phyloP scores from a whole-genome alignment of 92 coral and sea anemone species.

The Epizoanthus ramosus region DNA sequence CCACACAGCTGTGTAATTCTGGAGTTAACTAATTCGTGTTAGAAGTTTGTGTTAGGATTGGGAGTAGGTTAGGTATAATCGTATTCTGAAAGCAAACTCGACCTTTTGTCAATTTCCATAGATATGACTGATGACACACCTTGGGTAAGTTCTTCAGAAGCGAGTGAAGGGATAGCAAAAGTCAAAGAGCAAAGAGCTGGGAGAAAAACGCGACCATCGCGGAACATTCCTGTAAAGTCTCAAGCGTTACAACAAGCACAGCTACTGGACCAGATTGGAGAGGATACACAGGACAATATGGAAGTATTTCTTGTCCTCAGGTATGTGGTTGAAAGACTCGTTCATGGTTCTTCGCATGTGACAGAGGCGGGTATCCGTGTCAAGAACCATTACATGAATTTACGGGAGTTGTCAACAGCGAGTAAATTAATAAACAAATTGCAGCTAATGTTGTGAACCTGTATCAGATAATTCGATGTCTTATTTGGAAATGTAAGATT shows the following conservation, averaged over 20 bases:
- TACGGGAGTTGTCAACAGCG: too few relatives aligned
- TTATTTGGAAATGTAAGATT: too few relatives aligned
- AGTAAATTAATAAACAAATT: too few relatives aligned
- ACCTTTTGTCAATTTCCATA: neutral
- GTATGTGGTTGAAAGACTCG: neutral
- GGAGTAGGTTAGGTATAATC: neutral
- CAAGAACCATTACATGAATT: too few relatives aligned
- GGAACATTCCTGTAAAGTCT: neutral
- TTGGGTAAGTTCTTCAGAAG: conserved; percentile 19
- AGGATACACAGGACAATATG: conserved; percentile 5
- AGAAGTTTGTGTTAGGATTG: neutral
- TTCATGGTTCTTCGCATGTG: neutral
- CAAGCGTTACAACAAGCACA: neutral
- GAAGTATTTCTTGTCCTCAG: conserved; percentile 34
- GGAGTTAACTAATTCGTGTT: too few relatives aligned
- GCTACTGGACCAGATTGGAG: neutral
- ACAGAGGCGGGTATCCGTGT: neutral
- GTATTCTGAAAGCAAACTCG: neutral
- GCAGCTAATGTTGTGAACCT: too few relatives aligned
- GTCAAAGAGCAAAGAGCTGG: neutral
- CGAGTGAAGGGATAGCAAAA: neutral
- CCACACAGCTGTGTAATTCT: too few relatives aligned
- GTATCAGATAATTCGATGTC: too few relatives aligned
- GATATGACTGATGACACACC: conserved; percentile 20
- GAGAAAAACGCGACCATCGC: conserved; percentile 7